Evolutionary conservation across 1,140 invertebrate species (phyloP).

Genomic region (Ephestia elutella): DNA sequence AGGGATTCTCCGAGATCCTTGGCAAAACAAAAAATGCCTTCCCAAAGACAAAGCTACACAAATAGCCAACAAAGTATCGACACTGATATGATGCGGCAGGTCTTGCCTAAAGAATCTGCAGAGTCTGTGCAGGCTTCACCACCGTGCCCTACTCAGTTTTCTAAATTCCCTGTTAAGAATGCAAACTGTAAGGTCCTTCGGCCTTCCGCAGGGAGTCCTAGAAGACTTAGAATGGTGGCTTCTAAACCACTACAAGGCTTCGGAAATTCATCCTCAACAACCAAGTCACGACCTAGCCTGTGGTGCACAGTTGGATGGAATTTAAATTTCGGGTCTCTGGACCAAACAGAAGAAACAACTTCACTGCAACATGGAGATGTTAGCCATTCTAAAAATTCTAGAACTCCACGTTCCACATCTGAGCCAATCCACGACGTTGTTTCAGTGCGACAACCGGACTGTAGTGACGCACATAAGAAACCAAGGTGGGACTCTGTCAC

Average conservation of each 20-base stretch:
- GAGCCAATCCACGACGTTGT: constrained; percentile 15
- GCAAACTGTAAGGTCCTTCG: background rate
- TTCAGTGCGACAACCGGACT: constrained; percentile 42
- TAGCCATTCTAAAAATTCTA: constrained; percentile 24
- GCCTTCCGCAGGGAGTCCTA: background rate
- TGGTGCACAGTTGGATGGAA: constrained; percentile 32
- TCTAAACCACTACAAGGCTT: constrained; percentile 6
- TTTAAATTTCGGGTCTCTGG: constrained; percentile 22
- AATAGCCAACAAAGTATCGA: background rate
- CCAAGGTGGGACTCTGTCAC: constrained; percentile 4
- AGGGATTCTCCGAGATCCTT: constrained; percentile 2
- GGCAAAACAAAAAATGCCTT: background rate
- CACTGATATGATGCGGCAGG: background rate
- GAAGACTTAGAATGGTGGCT: constrained; percentile 13
- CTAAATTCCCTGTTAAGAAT: background rate
- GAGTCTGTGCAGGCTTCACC: constrained; percentile 6
- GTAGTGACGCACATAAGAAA: constrained; percentile 15
- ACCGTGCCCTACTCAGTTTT: background rate
- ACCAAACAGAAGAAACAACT: constrained; percentile 12
- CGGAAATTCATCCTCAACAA: constrained; percentile 14
- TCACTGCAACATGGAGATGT: constrained; percentile 21
- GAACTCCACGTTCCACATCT: constrained; percentile 14
- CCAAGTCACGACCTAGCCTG: constrained; percentile 24
- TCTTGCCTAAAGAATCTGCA: constrained; percentile 6
- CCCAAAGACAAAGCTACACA: background rate